Evolutionary conservation across 2,888 invertebrate species (phyloP).

Genomic region (Campoplex nolae): DNA sequence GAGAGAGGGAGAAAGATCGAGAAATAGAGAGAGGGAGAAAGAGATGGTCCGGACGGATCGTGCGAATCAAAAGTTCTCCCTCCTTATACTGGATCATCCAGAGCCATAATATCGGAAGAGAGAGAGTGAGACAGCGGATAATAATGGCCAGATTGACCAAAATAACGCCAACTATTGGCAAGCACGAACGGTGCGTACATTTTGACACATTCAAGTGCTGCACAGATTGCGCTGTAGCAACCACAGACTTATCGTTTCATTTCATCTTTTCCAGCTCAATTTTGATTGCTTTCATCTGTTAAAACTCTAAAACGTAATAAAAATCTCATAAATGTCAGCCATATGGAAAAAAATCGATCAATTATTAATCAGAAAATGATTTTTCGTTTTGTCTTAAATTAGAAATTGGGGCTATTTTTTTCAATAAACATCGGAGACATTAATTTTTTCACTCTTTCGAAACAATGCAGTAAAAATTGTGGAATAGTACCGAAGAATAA

Average conservation of each 20-base stretch:
- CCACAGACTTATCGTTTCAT: slow-evolving; percentile 8
- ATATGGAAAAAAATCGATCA: not conserved
- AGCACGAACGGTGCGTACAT: slow-evolving; percentile 56
- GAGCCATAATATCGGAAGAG: slow-evolving; percentile 48
- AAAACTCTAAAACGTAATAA: not conserved
- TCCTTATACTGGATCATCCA: slow-evolving; percentile 40
- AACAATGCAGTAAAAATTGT: not conserved
- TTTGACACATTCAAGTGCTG: slow-evolving; percentile 28
- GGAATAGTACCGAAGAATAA: not conserved
- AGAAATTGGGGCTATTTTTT: not conserved
- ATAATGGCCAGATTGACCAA: slow-evolving; percentile 50
- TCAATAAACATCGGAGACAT: not conserved
- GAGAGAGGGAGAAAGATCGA: slow-evolving; percentile 29
- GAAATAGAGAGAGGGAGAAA: slow-evolving; percentile 49
- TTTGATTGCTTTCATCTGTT: not conserved
- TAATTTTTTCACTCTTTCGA: not conserved
- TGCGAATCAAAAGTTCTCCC: slow-evolving; percentile 65
- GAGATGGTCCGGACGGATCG: slow-evolving; percentile 51
- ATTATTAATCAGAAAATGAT: not conserved
- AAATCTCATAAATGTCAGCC: not conserved
- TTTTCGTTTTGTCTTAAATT: not conserved
- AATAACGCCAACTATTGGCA: slow-evolving; percentile 67
- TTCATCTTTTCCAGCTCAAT: not conserved
- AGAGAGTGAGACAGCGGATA: slow-evolving; percentile 21
- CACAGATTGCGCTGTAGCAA: slow-evolving; percentile 53